Conservation (phyloP, 2,888 invertebrate genomes). For the Scaptomyza parva region DNA sequence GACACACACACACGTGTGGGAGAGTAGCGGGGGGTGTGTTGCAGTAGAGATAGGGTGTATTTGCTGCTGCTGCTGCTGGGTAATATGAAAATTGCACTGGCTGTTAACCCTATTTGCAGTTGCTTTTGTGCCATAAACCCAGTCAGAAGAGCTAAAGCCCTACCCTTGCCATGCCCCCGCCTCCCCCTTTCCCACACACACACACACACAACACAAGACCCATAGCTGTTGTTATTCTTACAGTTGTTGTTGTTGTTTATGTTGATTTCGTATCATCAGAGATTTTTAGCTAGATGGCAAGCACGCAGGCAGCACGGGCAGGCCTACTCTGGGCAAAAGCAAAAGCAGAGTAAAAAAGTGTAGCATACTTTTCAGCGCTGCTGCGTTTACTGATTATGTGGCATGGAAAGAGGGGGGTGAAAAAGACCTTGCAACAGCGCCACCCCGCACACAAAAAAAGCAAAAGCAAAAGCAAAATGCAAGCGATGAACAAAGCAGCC, state of each 20-base stretch:
- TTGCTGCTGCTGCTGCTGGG: slow-evolving; percentile 45
- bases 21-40: neutral
- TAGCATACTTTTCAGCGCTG: slow-evolving; percentile 78
- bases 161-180: slow-evolving; percentile 21
- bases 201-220: no score
- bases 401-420: slow-evolving; percentile 21
- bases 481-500: slow-evolving; percentile 54
- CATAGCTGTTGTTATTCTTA: slow-evolving; percentile 48
- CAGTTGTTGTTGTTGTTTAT: slow-evolving; percentile 57
- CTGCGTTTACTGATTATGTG: slow-evolving; percentile 68
- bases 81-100: slow-evolving; percentile 79
- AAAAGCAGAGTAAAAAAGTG: no score
- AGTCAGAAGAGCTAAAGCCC: slow-evolving; percentile 13
- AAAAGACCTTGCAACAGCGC: slow-evolving; percentile 9
- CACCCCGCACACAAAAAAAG: slow-evolving; percentile 33
- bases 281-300: slow-evolving; percentile 71
- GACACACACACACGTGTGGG: slow-evolving; percentile 1
- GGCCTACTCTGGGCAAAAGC: slow-evolving; percentile 30
- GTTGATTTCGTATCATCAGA: slow-evolving; percentile 80
- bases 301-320: slow-evolving; percentile 2
- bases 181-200: neutral
- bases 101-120: slow-evolving; percentile 77
- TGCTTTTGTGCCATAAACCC: slow-evolving; percentile 76
- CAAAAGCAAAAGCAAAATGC: slow-evolving; percentile 51
- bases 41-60: slow-evolving; percentile 35